These are phyloP conservation scores for Phymatocera aterrima DNA, from an alignment of 2,888 invertebrate genomes.

Conservation along the genomic window DNA sequence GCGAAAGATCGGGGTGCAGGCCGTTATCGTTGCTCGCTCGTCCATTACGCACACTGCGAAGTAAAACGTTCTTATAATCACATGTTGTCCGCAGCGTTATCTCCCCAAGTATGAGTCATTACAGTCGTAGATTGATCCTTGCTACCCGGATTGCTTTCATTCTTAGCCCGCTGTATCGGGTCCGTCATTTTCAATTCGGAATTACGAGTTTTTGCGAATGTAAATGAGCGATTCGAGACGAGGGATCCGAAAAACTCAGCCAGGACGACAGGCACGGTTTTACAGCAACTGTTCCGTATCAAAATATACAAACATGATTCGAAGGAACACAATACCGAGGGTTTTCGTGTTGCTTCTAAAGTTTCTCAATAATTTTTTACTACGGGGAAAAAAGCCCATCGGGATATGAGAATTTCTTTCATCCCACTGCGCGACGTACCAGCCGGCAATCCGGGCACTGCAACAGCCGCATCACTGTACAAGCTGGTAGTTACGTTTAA, in stretches of 20 bases:
- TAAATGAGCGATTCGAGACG: no score
- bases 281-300: no score
- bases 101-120: not conserved
- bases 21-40: conserved; percentile 1
- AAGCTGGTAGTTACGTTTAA: conserved; percentile 55
- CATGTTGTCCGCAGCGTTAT: not conserved
- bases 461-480: no score
- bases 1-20: not conserved
- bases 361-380: not conserved
- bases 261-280: no score
- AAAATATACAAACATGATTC: no score
- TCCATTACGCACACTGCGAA: not conserved
- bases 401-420: not conserved
- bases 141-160: not conserved
- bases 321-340: no score
- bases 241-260: no score
- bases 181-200: no score
- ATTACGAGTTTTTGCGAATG: no score
- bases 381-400: not conserved
- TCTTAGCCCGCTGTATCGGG: no score
- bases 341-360: not conserved
- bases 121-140: not conserved
- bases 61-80: conserved; percentile 7
- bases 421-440: not conserved
- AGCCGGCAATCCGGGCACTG: not conserved